phyloP scores from a whole-genome alignment of 2,113 vertebrate genomes.

The Phasianus colchicus region DNA sequence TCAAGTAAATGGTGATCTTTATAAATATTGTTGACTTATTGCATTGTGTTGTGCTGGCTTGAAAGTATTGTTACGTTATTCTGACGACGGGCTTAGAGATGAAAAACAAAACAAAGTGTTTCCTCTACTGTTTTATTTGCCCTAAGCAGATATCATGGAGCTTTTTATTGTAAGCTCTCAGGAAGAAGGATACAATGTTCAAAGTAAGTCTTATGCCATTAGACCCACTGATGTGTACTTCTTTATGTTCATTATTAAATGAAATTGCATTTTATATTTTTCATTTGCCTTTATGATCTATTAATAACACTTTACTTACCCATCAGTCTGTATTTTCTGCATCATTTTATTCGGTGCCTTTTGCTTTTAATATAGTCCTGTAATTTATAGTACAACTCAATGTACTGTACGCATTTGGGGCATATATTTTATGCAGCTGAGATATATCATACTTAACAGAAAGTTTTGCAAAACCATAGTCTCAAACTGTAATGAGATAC shows the following conservation, averaged over 20 bases:
- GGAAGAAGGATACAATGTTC: neutral
- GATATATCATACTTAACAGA: slow-evolving; percentile 50
- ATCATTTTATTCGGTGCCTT: neutral
- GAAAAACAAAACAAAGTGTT: neutral
- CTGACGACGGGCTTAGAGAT: neutral
- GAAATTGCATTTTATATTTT: slow-evolving; percentile 40
- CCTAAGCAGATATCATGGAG: neutral
- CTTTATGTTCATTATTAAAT: slow-evolving; percentile 40
- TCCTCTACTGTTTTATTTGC: neutral
- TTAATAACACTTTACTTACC: slow-evolving; percentile 36
- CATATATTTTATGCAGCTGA: slow-evolving; percentile 31
- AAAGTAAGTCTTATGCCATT: neutral
- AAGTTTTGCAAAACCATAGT: slow-evolving; percentile 50
- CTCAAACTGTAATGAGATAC: slow-evolving; percentile 51
- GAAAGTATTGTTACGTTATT: neutral
- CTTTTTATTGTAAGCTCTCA: neutral
- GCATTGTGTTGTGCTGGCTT: neutral
- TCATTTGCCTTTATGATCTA: slow-evolving; percentile 42
- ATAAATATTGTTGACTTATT: neutral
- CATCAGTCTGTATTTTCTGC: slow-evolving; percentile 37
- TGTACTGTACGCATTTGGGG: slow-evolving; percentile 3
- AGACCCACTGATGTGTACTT: slow-evolving; percentile 5
- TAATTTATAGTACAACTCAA: slow-evolving; percentile 51
- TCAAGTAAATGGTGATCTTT: neutral
- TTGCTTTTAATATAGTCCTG: slow-evolving; percentile 1